phyloP scores from a whole-genome alignment of 2,113 vertebrate genomes.

The Takifugu bimaculatus region DNA sequence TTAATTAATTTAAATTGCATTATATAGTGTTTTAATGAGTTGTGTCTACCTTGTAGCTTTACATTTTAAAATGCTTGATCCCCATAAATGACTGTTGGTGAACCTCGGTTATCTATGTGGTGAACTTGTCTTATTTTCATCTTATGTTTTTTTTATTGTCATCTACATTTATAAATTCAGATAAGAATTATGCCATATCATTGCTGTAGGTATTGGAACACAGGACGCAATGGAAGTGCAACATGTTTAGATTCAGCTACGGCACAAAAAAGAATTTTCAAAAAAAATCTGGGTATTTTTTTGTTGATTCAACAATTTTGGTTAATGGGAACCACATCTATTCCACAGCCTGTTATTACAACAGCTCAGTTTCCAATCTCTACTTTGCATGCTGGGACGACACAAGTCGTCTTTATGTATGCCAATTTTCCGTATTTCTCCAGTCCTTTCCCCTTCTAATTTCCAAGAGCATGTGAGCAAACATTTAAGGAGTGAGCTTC shows the following conservation, averaged over 20 bases:
- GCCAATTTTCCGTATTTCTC: slow-evolving; percentile 79
- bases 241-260: slow-evolving; percentile 73
- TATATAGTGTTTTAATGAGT: slow-evolving; percentile 6
- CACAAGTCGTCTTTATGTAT: slow-evolving; percentile 71
- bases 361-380: slow-evolving; percentile 83
- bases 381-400: slow-evolving; percentile 72
- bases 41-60: slow-evolving; percentile 5
- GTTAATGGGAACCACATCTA: slow-evolving; percentile 84
- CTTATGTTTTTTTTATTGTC: slow-evolving; percentile 35
- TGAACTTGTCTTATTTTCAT: slow-evolving; percentile 39
- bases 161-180: slow-evolving; percentile 41
- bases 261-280: slow-evolving; percentile 62
- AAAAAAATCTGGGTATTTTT: slow-evolving; percentile 73
- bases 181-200: slow-evolving; percentile 63
- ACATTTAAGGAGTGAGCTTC: slow-evolving; percentile 49
- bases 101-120: slow-evolving; percentile 48
- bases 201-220: slow-evolving; percentile 78
- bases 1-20: neutral
- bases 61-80: slow-evolving; percentile 25
- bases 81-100: slow-evolving; percentile 36
- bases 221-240: slow-evolving; percentile 69
- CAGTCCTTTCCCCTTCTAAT: slow-evolving; percentile 51
- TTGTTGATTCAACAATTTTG: slow-evolving; percentile 85
- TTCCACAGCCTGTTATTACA: slow-evolving; percentile 83
- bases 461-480: slow-evolving; percentile 54